phyloP scores from a whole-genome alignment of 2,113 vertebrate species.

The Phrynocephalus versicolor region DNA sequence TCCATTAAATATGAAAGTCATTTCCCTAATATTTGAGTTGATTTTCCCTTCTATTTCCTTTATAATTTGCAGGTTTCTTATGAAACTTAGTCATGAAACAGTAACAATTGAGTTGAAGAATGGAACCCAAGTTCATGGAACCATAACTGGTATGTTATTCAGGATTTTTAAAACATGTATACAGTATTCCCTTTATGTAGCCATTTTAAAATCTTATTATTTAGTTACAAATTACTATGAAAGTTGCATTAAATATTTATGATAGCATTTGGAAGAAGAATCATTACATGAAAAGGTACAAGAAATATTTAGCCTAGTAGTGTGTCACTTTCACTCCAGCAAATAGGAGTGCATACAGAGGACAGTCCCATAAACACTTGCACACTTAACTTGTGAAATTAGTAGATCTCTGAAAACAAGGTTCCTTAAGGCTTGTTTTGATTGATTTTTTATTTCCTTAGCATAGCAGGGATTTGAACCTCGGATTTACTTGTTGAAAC shows the following conservation, averaged over 20 bases:
- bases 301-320: neutral
- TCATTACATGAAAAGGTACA: neutral
- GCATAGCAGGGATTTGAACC: neutral
- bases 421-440: neutral
- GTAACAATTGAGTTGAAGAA: slow-evolving; percentile 98
- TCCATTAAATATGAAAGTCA: too few species aligned
- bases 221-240: too few species aligned
- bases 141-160: slow-evolving; percentile 87
- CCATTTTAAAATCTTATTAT: neutral
- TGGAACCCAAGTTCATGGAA: slow-evolving; percentile 97
- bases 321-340: neutral
- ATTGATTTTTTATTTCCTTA: too few species aligned
- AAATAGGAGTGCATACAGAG: neutral
- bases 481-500: neutral
- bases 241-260: neutral
- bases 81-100: slow-evolving; percentile 99
- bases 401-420: neutral
- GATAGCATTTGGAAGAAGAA: neutral
- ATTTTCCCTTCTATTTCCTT: neutral
- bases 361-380: neutral
- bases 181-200: rapidly evolving
- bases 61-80: slow-evolving; percentile 86
- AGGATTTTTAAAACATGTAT: rapidly evolving
- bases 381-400: neutral
- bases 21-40: neutral